Percentiles rank a stretch among this genome's conserved stretches.
phyloP scores from a whole-genome alignment of 2,888 invertebrate genomes.

The Hartigia nigra region DNA sequence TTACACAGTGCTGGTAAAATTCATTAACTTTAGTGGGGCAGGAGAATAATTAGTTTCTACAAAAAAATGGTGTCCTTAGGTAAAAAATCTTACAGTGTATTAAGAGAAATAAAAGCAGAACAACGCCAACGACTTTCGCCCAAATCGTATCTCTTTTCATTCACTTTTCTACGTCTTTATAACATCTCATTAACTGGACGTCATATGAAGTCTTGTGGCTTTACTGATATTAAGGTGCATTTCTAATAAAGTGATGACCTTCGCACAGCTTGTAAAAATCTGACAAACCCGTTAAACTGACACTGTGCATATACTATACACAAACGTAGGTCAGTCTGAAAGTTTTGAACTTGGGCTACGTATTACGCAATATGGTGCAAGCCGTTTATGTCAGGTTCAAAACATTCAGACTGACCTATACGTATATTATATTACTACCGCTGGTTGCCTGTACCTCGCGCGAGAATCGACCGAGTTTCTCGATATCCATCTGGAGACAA shows the following conservation, averaged over 20 bases:
- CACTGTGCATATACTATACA: not conserved
- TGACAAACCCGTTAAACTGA: not conserved
- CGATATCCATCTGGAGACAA: not conserved
- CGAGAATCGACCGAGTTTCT: too few relatives aligned
- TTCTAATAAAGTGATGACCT: not conserved
- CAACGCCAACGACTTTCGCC: not conserved
- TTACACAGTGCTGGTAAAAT: not conserved
- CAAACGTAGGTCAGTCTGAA: not conserved
- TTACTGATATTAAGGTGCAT: not conserved
- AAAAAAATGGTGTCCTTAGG: not conserved
- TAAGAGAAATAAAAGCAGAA: not conserved
- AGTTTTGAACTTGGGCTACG: not conserved
- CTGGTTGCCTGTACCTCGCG: too few relatives aligned
- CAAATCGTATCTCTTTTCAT: not conserved
- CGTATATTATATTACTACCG: not conserved
- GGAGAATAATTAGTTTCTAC: not conserved
- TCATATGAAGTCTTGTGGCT: not conserved
- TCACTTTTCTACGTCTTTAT: not conserved
- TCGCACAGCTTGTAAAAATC: not conserved
- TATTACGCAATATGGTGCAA: not conserved
- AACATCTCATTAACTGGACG: not conserved
- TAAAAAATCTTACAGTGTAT: not conserved
- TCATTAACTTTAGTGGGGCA: not conserved
- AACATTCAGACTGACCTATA: not conserved
- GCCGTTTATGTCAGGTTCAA: not conserved